Base-by-base conservation (phyloP, 2,113 vertebrate species). In the Calyptomena viridis region DNA sequence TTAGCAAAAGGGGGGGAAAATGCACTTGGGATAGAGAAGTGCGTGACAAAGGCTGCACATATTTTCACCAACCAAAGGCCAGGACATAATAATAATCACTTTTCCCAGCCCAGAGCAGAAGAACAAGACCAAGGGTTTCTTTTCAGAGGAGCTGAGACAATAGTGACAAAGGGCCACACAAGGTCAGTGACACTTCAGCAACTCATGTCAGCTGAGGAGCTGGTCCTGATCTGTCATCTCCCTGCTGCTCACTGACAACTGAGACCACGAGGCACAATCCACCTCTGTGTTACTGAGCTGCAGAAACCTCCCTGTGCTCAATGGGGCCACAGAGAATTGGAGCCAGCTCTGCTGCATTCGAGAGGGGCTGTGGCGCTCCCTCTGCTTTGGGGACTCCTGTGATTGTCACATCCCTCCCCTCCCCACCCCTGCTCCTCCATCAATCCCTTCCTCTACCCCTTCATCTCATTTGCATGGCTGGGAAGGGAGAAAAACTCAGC, bases 131-230 rank as follows among this genome's bases (percentile, higher is more conserved):
- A 31, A 92, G 83, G 27, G 64, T 67, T 93, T 94, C 80, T 55
- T 91, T 96, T 93, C 80, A 84, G 90, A 92, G 69, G 37, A 64
- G 77, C 82, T 84, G 82, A 89, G 81, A 90, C 87, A 89, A 93
- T 81, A 27, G 87, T 78, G 82, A 95, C 93, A 95, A 92, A 90
- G 68, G 82, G 87, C 87, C 91, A 94, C 89, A 81, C 87, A 94
- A 92, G 94, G 91, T 91, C 94, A 88, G 42, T 71, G 81, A 77
- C 79, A 79, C 85, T 89, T 91, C 3, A 72, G 87, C 88, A 47
- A 17, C 86, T 86, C 80, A 42, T 37, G 84, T 93, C 92, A 92
- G 72, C 85, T 21, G 91, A 88, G 83, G 86, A 92, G 50, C 73
- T 77, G 76, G 78, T 68, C 63, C 76, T 79, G 87, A 89, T 90